phyloP scores from a whole-genome alignment of 2,888 invertebrate species.

The Cacoxenus indagator region DNA sequence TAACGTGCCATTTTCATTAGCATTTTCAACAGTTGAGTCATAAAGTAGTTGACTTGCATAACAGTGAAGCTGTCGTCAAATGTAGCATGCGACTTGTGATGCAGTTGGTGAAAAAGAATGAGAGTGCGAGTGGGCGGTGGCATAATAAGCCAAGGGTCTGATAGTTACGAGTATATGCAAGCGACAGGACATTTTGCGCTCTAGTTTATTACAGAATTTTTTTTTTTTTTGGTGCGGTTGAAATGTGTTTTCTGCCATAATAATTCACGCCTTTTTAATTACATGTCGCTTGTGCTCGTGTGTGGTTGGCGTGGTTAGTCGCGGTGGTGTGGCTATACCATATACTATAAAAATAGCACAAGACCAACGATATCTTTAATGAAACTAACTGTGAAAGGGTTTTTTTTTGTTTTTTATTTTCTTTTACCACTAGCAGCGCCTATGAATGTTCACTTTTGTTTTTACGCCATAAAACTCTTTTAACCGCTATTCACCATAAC shows the following conservation, averaged over 20 bases:
- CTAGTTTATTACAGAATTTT: background rate
- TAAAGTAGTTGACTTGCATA: slow-evolving; percentile 10
- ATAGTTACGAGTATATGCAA: background rate
- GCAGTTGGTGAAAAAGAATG: background rate
- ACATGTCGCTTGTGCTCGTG: slow-evolving; percentile 40
- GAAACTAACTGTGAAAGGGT: background rate
- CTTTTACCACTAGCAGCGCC: too few species aligned
- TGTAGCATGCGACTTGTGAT: background rate
- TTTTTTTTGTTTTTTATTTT: background rate
- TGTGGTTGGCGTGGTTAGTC: background rate
- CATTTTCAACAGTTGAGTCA: slow-evolving; percentile 19
- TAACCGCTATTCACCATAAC: too few species aligned
- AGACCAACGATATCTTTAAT: background rate
- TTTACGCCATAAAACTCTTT: too few species aligned
- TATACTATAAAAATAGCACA: slow-evolving; percentile 16
- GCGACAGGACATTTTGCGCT: background rate
- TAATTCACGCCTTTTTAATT: slow-evolving; percentile 52
- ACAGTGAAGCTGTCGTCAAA: background rate
- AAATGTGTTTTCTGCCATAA: slow-evolving; percentile 34
- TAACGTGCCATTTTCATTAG: slow-evolving; percentile 37
- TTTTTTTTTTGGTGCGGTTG: background rate
- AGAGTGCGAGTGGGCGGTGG: background rate
- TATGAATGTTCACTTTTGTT: too few species aligned
- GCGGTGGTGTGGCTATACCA: background rate
- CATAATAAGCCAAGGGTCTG: too few species aligned